Conservation (phyloP, 30 jellyfish, hydroid and myxozoan species). For the Cassiopea andromeda region DNA sequence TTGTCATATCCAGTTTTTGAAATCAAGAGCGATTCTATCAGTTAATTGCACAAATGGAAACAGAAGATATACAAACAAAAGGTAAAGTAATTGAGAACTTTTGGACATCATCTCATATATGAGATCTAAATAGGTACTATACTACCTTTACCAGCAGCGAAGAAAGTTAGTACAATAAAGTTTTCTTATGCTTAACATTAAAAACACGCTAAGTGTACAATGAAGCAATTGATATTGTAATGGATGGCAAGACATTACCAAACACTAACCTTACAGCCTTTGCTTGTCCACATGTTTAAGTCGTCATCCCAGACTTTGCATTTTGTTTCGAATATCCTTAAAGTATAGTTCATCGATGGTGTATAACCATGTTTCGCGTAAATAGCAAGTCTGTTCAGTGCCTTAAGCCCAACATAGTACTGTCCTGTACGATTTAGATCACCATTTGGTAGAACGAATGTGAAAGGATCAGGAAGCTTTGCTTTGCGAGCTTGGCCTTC, state of each 20-base stretch:
- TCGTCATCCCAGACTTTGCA: conserved; percentile 97
- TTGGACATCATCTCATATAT: too few relatives aligned
- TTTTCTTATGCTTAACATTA: too few relatives aligned
- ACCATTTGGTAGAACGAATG: conserved; percentile 62
- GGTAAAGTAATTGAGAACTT: too few relatives aligned
- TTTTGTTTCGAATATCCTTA: conserved; percentile 77
- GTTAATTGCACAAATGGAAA: too few relatives aligned
- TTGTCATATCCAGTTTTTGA: too few relatives aligned
- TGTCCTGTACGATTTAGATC: conserved; percentile 87
- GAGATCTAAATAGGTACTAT: too few relatives aligned
- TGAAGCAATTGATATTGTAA: neutral
- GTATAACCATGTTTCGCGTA: conserved; percentile 65
- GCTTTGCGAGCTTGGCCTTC: conserved; percentile 39
- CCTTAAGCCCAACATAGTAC: conserved; percentile 79
- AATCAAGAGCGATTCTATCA: too few relatives aligned
- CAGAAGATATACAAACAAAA: too few relatives aligned
- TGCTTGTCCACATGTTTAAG: conserved; percentile 59
- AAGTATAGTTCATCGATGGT: conserved; percentile 75
- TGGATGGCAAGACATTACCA: neutral
- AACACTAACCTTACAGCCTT: conserved; percentile 83
- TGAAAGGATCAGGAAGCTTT: conserved; percentile 83
- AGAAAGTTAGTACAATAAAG: too few relatives aligned
- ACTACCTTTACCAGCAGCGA: too few relatives aligned
- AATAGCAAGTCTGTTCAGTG: conserved; percentile 56
- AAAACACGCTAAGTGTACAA: neutral